Percentiles rank a stretch among this genome's conserved stretches.
Evolutionary conservation across 2,888 invertebrate species (phyloP).

Genomic region (Stenchaetothrips biformis): DNA sequence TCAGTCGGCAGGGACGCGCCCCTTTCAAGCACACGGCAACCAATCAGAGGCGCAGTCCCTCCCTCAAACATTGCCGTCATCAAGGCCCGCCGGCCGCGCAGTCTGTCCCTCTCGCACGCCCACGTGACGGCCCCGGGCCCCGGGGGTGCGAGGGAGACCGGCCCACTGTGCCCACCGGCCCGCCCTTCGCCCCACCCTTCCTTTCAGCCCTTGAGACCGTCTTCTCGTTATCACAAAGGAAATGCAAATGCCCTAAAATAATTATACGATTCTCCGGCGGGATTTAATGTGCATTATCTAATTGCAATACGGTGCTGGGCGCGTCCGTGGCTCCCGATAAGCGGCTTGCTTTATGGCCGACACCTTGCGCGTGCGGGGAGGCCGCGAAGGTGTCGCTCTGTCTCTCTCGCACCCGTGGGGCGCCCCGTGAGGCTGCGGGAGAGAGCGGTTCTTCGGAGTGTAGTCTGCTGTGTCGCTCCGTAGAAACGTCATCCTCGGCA

Average conservation of each 20-base stretch:
- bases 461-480: no score
- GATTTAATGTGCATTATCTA: conserved; percentile 19
- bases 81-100: conserved; percentile 11
- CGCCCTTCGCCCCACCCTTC: not conserved
- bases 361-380: not conserved
- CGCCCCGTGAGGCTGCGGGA: no score
- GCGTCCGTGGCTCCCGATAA: not conserved
- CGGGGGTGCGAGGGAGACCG: no score
- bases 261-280: conserved; percentile 9
- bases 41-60: conserved; percentile 12
- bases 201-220: conserved; percentile 16
- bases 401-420: no score
- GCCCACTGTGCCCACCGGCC: not conserved
- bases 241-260: conserved; percentile 24
- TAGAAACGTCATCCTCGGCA: no score
- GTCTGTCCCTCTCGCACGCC: not conserved
- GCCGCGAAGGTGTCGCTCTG: not conserved
- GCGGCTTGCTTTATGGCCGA: conserved; percentile 2
- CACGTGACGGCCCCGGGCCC: not conserved
- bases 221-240: conserved; percentile 24
- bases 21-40: conserved; percentile 19
- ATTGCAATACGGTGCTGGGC: not conserved
- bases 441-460: no score
- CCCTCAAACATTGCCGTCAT: conserved; percentile 19
- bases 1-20: not conserved